Evolutionary conservation across 2,888 invertebrate species (phyloP), one percentile per base, ranked within the genome.

Genomic region (Atethmia centrago): DNA sequence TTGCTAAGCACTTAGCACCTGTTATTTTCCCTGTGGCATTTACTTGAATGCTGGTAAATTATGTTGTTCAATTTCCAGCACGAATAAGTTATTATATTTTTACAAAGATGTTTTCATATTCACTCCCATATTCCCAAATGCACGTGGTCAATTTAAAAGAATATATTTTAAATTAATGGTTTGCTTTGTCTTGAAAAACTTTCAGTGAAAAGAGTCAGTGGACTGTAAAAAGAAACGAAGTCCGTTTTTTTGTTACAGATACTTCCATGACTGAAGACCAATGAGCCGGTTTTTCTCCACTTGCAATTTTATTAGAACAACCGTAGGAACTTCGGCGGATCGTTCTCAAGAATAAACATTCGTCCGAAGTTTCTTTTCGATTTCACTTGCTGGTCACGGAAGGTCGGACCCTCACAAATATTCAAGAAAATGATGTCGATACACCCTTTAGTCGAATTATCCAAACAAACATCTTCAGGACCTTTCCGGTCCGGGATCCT

Each of bases 371-470:
- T 78, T 59, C n/a, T 45, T 56, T 76, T 49, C 67, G 47, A 77
- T 82, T 83, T 65, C 55, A 53, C 53, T 82, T 69, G 53, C 70
- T 74, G 61, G 68, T 82, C 79, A 87, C 83, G 79, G 36, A 75
- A 67, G 71, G 56, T 61, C 49, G 21, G 74, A 75, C 82, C 80
- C 72, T 82, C 62, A 74, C 70, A 79, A 84, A 79, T 86, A 69
- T 84, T 74, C 77, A 71, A 77, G 71, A 79, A 80, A 82, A 85
- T 81, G 74, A 82, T 80, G 82, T 82, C 80, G 79, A 78, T 79
- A 80, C 65, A 78, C 69, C 71, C 76, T 81, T 85, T 75, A 75
- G 47, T 51, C 49, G 73, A 77, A 78, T 83, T 80, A 77, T 77
- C 74, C 65, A 75, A 80, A 85, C 63, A 79, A 86, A 77, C 70